Evolutionary conservation across 2,888 invertebrate genomes (phyloP), one percentile per base, ranked within the genome.

Genomic region (Odontomyia ornata): DNA sequence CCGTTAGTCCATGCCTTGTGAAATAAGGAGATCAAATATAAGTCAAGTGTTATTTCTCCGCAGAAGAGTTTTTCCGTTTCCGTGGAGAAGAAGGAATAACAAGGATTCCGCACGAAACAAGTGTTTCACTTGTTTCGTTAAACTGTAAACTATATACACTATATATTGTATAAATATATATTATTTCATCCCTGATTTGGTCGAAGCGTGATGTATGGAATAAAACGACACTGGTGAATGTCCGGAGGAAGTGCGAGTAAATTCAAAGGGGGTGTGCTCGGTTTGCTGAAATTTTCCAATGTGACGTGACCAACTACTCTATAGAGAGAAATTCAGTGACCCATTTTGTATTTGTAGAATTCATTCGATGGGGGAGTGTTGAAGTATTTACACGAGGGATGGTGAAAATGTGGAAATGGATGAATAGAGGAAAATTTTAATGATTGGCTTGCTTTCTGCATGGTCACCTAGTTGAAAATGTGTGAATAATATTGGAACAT

Each of bases 401-500:
- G 62, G 9, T 62, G 11, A 27, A 62, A 62, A 62, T 25, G n/a
- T 23, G 62, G 27, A 62, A 62, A 62, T 27, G 28, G 27, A 25
- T 62, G 28, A 62, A 62, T n/a, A 62, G 27, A 1, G 27, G 27
- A 27, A 27, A 62, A 62, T 62, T 23, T 27, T 62, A 62, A 36
- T 27, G 62, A 23, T 36, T 71, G 47, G 23, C 72, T 56, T 56
- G 23, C 23, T 75, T 28, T 13, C 5, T 13, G 25, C 18, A 75
- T 75, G 75, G 36, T 75, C 11, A 1, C 75, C 75, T 60, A 57
- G 28, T 75, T 60, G n/a, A 36, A 75, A 60, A 75, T 75, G 75
- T 56, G 60, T 57, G 75, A 75, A 75, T 60, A 75, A 28, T 75
- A 75, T 75, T 57, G 72, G 57, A 52, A 52, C 23, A 47, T 47